Percentiles rank a stretch among this genome's conserved stretches.
Evolutionary conservation across 2,888 invertebrate species (phyloP).

Genomic region (Metopia argyrocephala): DNA sequence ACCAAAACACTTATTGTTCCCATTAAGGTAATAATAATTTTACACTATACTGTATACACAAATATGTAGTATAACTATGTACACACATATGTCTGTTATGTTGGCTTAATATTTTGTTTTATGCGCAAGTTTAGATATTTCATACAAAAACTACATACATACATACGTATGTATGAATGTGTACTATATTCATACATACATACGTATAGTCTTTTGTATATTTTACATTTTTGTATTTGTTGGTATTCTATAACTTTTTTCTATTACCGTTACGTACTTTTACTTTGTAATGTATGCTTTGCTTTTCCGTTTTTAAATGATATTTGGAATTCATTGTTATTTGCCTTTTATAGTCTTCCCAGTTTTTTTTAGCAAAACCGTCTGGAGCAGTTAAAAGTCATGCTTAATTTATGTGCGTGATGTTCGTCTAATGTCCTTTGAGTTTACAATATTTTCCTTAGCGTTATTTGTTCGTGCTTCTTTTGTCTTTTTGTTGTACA

Average conservation of each 20-base stretch:
- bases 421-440: slow-evolving; percentile 57
- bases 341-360: slow-evolving; percentile 69
- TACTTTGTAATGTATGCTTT: slow-evolving; percentile 55
- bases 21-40: neutral
- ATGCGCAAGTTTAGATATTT: slow-evolving; percentile 54
- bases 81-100: neutral
- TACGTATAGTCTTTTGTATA: neutral
- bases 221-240: neutral
- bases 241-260: slow-evolving; percentile 25
- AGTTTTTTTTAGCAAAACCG: slow-evolving; percentile 9
- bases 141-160: neutral
- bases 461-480: neutral
- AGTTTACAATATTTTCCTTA: slow-evolving; percentile 13
- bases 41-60: slow-evolving; percentile 25
- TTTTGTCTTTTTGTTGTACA: neutral
- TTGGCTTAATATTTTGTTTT: slow-evolving; percentile 25
- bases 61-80: too few species aligned
- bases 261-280: slow-evolving; percentile 59
- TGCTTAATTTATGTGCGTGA: slow-evolving; percentile 59
- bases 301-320: slow-evolving; percentile 68
- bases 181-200: neutral
- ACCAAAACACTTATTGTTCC: neutral
- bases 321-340: slow-evolving; percentile 61
- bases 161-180: too few species aligned
- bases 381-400: slow-evolving; percentile 52